phyloP scores from a whole-genome alignment of 2,888 invertebrate genomes.

The Caenorhabditis imperialis region DNA sequence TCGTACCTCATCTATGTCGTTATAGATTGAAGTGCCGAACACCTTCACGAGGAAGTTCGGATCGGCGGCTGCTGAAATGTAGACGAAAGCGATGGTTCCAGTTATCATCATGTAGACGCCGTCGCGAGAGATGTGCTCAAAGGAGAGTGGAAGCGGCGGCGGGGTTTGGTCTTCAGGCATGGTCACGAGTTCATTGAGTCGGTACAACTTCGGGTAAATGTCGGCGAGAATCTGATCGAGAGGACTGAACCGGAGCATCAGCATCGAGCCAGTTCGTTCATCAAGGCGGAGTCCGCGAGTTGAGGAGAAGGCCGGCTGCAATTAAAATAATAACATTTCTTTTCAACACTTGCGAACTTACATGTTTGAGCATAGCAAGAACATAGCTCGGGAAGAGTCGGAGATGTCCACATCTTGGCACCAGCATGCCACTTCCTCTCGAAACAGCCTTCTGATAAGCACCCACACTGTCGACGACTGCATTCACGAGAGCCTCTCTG shows the following conservation, averaged over 20 bases:
- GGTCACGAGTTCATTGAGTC: conserved; percentile 83
- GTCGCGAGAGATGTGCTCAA: conserved; percentile 84
- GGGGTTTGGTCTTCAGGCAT: conserved; percentile 43
- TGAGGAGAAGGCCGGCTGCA: conserved; percentile 87
- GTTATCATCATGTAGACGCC: conserved; percentile 94
- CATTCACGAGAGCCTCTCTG: conserved; percentile 95
- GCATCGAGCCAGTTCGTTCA: conserved; percentile 93
- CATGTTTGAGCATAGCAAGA: conserved; percentile 87
- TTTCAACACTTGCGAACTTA: no score
- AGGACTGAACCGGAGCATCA: conserved; percentile 91
- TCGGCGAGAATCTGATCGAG: conserved; percentile 86
- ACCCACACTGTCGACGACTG: conserved; percentile 90
- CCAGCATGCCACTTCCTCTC: conserved; percentile 82
- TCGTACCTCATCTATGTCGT: conserved; percentile 61
- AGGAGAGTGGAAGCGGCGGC: conserved; percentile 88
- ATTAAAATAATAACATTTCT: conserved; percentile 7
- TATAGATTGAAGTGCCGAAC: conserved; percentile 59
- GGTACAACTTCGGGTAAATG: conserved; percentile 93
- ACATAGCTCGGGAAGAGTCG: conserved; percentile 90
- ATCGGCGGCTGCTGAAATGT: conserved; percentile 60
- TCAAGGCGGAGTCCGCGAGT: conserved; percentile 90
- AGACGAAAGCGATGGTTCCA: conserved; percentile 81
- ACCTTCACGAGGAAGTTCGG: conserved; percentile 56
- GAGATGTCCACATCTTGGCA: conserved; percentile 85
- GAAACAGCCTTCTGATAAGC: conserved; percentile 67